Evolutionary conservation across 2,797 vertebrate species (phyloP).

Genomic region (Spea hammondii): DNA sequence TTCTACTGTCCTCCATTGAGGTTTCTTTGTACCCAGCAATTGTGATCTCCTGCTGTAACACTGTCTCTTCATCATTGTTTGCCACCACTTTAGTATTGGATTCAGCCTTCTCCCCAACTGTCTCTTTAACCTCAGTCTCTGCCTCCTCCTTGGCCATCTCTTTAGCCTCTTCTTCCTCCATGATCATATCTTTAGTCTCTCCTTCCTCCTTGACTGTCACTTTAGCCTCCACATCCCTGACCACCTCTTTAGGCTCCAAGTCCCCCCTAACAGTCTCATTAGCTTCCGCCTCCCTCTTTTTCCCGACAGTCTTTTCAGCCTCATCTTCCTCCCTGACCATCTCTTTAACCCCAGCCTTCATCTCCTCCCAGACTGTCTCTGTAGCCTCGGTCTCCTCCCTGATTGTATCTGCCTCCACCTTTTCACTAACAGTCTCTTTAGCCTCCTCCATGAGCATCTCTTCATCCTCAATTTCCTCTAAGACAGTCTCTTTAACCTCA

Average conservation of each 20-base stretch:
- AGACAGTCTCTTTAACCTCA: not conserved
- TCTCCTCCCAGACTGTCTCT: not conserved
- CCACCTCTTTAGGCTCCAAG: not conserved
- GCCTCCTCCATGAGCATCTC: not conserved
- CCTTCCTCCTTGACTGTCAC: not conserved
- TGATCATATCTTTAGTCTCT: not conserved
- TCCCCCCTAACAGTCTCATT: not conserved
- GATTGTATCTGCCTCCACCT: not conserved
- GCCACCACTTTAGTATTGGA: not conserved
- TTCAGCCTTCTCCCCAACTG: not conserved
- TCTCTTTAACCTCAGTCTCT: not conserved
- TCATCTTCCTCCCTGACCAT: not conserved
- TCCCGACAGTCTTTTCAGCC: not conserved
- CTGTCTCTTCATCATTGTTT: not conserved
- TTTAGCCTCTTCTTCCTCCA: not conserved
- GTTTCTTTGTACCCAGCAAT: not conserved
- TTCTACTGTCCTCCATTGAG: not conserved
- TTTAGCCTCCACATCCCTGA: not conserved
- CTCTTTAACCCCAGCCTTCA: not conserved
- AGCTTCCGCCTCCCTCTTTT: not conserved
- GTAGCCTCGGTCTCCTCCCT: not conserved
- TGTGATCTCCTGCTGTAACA: not conserved
- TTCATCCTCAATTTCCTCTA: not conserved
- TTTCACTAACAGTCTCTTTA: not conserved
- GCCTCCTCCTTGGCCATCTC: not conserved